Conservation (phyloP, 2,888 invertebrate genomes). For the Taenaris catops region DNA sequence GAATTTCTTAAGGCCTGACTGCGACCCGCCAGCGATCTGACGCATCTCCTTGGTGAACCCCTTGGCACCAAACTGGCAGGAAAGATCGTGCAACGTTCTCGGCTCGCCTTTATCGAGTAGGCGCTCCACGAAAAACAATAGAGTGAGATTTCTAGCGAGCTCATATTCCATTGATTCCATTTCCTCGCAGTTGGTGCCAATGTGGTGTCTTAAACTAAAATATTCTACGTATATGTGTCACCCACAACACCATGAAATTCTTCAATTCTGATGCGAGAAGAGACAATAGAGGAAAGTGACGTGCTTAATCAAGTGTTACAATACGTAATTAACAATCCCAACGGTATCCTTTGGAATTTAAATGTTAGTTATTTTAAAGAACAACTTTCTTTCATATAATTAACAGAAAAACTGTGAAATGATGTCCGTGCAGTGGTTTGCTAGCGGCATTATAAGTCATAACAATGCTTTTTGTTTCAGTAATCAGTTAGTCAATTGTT, state of each 20-base stretch:
- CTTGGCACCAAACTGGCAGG: constrained; percentile 99
- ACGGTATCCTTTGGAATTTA: too few relatives aligned
- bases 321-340: too few relatives aligned
- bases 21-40: constrained; percentile 96
- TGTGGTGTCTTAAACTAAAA: constrained; percentile 71
- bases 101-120: constrained; percentile 98
- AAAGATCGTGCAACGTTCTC: constrained; percentile 97
- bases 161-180: constrained; percentile 98
- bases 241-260: constrained; percentile 79
- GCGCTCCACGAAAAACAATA: constrained; percentile 99
- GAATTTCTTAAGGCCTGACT: constrained; percentile 98
- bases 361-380: too few relatives aligned
- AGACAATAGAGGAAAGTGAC: constrained; percentile 53
- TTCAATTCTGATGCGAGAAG: constrained; percentile 55
- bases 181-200: constrained; percentile 78
- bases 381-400: too few relatives aligned
- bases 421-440: too few relatives aligned
- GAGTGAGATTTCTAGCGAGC: constrained; percentile 95
- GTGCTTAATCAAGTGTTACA: constrained; percentile 36
- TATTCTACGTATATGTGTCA: constrained; percentile 78
- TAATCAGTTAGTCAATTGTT: too few relatives aligned
- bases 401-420: too few relatives aligned
- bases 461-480: too few relatives aligned
- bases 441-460: too few relatives aligned
- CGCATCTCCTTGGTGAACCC: constrained; percentile 99